phyloP scores from a whole-genome alignment of 2,797 vertebrate genomes.

The Eleutherodactylus coqui region DNA sequence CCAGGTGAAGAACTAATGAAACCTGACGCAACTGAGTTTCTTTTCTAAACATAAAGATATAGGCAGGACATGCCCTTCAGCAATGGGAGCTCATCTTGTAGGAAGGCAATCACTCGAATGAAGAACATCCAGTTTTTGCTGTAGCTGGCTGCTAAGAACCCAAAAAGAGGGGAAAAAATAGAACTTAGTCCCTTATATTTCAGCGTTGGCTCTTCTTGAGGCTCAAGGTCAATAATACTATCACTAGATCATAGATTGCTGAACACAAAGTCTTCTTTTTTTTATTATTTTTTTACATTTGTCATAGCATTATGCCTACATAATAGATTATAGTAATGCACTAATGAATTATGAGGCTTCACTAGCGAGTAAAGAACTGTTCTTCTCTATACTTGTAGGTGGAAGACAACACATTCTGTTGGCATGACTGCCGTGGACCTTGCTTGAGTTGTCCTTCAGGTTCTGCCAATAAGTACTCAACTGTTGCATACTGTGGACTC shows the following conservation, averaged over 20 bases:
- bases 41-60: not conserved
- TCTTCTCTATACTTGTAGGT: slow-evolving; percentile 17
- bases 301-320: not conserved
- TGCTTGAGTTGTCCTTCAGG: not conserved
- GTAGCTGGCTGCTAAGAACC: not conserved
- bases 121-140: not conserved
- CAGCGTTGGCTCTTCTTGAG: not conserved
- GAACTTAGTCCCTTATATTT: too few species aligned
- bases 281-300: not conserved
- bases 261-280: not conserved
- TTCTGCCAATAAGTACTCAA: slow-evolving; percentile 17
- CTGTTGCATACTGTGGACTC: slow-evolving; percentile 58
- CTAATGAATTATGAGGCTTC: not conserved
- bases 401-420: slow-evolving; percentile 33
- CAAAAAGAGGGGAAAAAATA: not conserved
- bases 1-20: not conserved
- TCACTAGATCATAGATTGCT: not conserved
- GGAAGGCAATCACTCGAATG: not conserved
- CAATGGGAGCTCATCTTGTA: not conserved
- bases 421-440: slow-evolving; percentile 54
- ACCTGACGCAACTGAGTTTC: not conserved
- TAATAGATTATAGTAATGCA: not conserved
- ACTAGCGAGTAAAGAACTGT: not conserved
- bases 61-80: not conserved
- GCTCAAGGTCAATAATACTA: not conserved